phyloP scores from a whole-genome alignment of 2,113 vertebrate species.

The Elgaria multicarinata region DNA sequence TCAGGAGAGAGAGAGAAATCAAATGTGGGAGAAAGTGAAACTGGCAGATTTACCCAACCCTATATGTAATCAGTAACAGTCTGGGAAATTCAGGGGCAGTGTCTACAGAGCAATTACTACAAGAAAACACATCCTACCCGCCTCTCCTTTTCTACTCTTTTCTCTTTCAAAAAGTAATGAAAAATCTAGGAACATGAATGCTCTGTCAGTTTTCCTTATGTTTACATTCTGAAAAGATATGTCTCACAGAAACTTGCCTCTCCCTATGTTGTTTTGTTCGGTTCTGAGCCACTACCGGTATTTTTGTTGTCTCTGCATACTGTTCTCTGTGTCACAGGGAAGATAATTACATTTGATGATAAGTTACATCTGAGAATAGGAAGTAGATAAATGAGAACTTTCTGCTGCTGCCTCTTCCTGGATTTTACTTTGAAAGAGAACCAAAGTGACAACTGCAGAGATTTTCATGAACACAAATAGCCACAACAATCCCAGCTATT shows the following conservation, averaged over 20 bases:
- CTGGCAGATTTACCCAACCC: too few relatives aligned
- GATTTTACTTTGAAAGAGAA: not conserved
- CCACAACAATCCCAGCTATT: not conserved
- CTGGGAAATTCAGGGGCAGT: not conserved
- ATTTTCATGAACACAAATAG: not conserved
- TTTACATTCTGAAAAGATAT: not conserved
- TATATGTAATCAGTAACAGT: too few relatives aligned
- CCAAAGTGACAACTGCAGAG: not conserved
- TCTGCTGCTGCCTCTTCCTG: not conserved
- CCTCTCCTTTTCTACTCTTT: not conserved
- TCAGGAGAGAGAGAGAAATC: too few relatives aligned
- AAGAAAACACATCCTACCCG: not conserved
- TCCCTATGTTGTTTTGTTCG: not conserved
- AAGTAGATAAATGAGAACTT: not conserved
- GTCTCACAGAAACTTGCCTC: not conserved
- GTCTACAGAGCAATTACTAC: not conserved
- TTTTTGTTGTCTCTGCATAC: not conserved
- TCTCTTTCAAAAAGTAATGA: not conserved
- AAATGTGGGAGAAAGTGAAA: not conserved
- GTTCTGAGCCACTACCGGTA: not conserved
- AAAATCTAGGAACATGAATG: not conserved
- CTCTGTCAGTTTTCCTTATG: not conserved
- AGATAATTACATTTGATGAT: not conserved
- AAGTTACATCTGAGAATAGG: not conserved
- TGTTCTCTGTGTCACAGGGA: not conserved